Evolutionary conservation across 2,888 invertebrate species (phyloP).

Genomic region (Tromatobia lineatoria): DNA sequence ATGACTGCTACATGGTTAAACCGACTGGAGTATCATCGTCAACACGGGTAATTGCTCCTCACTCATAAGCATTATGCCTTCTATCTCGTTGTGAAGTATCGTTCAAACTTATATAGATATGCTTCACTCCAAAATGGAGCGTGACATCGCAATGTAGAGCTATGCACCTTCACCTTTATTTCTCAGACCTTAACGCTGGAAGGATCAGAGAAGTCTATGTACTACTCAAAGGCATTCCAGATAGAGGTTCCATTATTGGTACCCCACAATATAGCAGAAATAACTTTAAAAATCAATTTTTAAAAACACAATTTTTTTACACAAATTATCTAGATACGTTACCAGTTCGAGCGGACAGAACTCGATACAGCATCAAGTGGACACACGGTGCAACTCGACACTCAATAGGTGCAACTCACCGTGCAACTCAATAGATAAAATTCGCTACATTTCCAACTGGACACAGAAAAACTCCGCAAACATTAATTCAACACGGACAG

Average conservation of each 20-base stretch:
- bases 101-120: background rate
- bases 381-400: no score
- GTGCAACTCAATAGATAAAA: no score
- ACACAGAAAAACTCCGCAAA: no score
- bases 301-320: no score
- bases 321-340: no score
- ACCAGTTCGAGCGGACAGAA: no score
- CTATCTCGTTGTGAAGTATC: background rate
- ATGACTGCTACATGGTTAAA: constrained; percentile 65
- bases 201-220: background rate
- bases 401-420: no score
- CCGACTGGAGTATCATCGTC: constrained; percentile 73
- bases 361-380: no score
- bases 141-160: background rate
- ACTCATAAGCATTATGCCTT: background rate
- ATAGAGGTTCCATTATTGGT: background rate
- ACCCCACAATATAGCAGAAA: background rate
- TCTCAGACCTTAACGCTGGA: background rate
- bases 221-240: background rate
- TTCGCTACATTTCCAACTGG: no score
- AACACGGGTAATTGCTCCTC: constrained; percentile 71
- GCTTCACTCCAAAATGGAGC: background rate
- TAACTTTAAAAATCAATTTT: background rate
- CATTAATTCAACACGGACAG: no score
- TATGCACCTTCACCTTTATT: background rate